phyloP scores from a whole-genome alignment of 2,797 vertebrate species.

The Gadopsis bispinosus region DNA sequence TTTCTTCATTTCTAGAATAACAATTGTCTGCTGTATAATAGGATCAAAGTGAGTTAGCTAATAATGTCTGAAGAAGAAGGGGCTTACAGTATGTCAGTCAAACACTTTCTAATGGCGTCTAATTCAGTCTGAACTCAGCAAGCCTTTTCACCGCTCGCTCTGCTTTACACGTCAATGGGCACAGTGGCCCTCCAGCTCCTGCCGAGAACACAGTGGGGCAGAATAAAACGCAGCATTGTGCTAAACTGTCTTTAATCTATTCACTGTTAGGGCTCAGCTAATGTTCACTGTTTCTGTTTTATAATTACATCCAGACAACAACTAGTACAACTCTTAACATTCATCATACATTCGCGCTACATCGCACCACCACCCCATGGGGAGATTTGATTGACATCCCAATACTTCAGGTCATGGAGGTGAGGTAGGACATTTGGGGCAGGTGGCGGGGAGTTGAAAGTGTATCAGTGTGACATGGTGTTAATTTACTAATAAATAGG shows the following conservation, averaged over 20 bases:
- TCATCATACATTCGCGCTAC: constrained; percentile 59
- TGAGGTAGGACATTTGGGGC: constrained; percentile 32
- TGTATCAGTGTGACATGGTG: constrained; percentile 79
- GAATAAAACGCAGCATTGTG: constrained; percentile 77
- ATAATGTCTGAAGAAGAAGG: constrained; percentile 82
- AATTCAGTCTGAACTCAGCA: constrained; percentile 81
- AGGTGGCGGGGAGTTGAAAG: constrained; percentile 47
- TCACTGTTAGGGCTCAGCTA: constrained; percentile 69
- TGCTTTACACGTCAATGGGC: constrained; percentile 81
- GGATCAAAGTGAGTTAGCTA: constrained; percentile 86
- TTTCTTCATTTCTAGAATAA: constrained; percentile 84
- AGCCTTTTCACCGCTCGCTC: constrained; percentile 62
- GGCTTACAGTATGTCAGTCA: constrained; percentile 83
- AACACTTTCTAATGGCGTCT: constrained; percentile 81
- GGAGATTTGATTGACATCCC: constrained; percentile 63
- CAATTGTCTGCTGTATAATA: constrained; percentile 84
- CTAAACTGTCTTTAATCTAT: constrained; percentile 81
- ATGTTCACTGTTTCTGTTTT: constrained; percentile 76
- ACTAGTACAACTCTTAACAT: constrained; percentile 70
- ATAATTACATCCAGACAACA: constrained; percentile 79
- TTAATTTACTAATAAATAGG: constrained; percentile 86
- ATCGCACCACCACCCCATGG: constrained; percentile 47
- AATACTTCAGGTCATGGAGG: constrained; percentile 55
- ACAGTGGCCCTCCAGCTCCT: constrained; percentile 74
- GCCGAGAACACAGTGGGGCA: constrained; percentile 67